phyloP scores from a whole-genome alignment of 2,113 vertebrate species.

The Mirza zaza region DNA sequence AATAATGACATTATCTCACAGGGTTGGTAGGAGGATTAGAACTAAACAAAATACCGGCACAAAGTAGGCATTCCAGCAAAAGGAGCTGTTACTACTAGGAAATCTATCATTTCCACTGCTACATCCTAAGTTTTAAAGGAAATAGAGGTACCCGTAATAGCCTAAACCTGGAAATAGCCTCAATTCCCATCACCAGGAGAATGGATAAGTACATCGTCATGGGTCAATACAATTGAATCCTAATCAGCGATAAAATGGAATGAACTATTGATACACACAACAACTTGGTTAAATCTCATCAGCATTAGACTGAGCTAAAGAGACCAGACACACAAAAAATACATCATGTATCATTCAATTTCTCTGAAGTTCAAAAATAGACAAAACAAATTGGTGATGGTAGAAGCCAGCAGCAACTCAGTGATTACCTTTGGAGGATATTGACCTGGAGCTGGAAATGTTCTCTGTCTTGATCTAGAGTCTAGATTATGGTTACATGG shows the following conservation, averaged over 20 bases:
- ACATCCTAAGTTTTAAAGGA: conserved; percentile 8
- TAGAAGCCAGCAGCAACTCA: not conserved
- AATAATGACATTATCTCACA: not conserved
- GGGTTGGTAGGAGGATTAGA: not conserved
- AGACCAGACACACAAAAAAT: not conserved
- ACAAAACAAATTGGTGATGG: not conserved
- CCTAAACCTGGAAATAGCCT: conserved; percentile 5
- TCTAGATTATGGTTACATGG: not conserved
- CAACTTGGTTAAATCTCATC: conserved; percentile 14
- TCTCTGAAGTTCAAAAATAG: conserved; percentile 28
- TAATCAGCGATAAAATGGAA: conserved; percentile 25
- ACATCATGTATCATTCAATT: not conserved
- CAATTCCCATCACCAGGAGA: not conserved
- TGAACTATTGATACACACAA: not conserved
- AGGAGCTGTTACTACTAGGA: not conserved
- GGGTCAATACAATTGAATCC: not conserved
- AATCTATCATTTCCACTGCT: not conserved
- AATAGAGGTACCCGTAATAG: not conserved
- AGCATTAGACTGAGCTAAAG: conserved; percentile 1
- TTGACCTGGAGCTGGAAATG: not conserved
- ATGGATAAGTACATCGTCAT: not conserved
- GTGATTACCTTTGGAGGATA: not conserved
- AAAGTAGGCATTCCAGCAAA: conserved; percentile 22
- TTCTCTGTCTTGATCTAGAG: conserved; percentile 10
- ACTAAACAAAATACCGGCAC: not conserved